A percentile compares a stretch with the other conserved stretches of the same genome.
Evolutionary conservation across 2,888 invertebrate genomes (phyloP).

Genomic region (Hydroisotoma schaefferi): DNA sequence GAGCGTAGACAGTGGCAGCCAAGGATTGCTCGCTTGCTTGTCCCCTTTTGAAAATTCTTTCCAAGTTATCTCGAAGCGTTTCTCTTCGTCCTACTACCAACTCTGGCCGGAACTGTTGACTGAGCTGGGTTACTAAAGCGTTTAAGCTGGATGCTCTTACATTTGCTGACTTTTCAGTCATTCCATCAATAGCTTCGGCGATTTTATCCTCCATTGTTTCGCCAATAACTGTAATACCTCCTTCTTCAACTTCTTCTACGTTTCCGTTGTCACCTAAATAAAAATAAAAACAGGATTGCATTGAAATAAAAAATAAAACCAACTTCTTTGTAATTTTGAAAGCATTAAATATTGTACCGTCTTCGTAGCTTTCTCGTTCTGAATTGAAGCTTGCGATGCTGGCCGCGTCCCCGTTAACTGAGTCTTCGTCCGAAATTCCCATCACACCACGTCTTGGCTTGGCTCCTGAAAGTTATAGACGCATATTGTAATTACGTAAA

Average conservation of each 20-base stretch:
- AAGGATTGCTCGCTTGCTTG: slow-evolving; percentile 39
- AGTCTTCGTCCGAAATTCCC: slow-evolving; percentile 44
- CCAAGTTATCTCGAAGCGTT: slow-evolving; percentile 45
- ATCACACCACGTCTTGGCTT: slow-evolving; percentile 31
- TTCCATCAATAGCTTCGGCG: slow-evolving; percentile 77
- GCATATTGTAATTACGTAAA: no score
- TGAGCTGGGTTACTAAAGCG: slow-evolving; percentile 34
- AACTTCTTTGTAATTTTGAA: neutral
- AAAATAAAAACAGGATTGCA: neutral
- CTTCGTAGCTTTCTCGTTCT: slow-evolving; percentile 45
- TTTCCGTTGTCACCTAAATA: slow-evolving; percentile 43
- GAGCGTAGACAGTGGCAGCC: slow-evolving; percentile 39
- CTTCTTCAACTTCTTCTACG: slow-evolving; percentile 40
- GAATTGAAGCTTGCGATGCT: slow-evolving; percentile 44
- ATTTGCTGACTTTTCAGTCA: slow-evolving; percentile 83
- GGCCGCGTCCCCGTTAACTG: slow-evolving; percentile 44
- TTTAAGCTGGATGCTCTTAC: slow-evolving; percentile 50
- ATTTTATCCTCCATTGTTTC: slow-evolving; percentile 83
- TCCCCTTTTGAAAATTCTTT: slow-evolving; percentile 44
- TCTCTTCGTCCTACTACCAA: slow-evolving; percentile 39
- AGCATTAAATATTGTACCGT: no score
- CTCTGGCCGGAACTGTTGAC: slow-evolving; percentile 45
- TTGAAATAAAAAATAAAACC: neutral
- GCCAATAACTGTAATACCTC: slow-evolving; percentile 21
- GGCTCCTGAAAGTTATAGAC: slow-evolving; percentile 4